Evolutionary conservation across 2,113 vertebrate genomes (phyloP).

Genomic region (Phalacrocorax aristotelis): DNA sequence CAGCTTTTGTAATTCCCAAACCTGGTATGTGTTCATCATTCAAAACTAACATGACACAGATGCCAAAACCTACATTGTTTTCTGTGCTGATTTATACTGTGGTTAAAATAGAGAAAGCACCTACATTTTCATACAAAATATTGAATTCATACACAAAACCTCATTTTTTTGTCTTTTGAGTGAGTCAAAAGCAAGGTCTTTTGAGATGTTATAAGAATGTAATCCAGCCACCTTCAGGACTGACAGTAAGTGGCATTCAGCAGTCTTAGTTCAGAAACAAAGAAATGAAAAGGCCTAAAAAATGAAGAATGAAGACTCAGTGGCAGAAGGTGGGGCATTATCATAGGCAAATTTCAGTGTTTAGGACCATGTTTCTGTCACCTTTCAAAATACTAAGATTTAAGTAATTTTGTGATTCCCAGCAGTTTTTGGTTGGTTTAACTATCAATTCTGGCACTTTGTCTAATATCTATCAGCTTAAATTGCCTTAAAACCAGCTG

Average conservation of each 20-base stretch:
- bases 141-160: slow-evolving; percentile 15
- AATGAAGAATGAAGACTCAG: not conserved
- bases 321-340: not conserved
- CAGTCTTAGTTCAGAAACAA: not conserved
- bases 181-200: not conserved
- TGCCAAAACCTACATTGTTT: slow-evolving; percentile 76
- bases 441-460: not conserved
- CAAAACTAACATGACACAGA: slow-evolving; percentile 67
- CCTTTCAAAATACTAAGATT: not conserved
- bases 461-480: not conserved
- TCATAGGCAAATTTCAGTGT: not conserved
- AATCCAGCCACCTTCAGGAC: not conserved
- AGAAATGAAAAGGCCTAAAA: not conserved
- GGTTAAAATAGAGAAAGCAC: slow-evolving; percentile 50
- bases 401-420: not conserved
- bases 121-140: slow-evolving; percentile 50
- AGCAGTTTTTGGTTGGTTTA: not conserved
- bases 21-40: slow-evolving; percentile 67
- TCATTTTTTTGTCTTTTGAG: slow-evolving; percentile 28
- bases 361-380: not conserved
- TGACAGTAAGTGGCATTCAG: not conserved
- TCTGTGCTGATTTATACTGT: slow-evolving; percentile 74
- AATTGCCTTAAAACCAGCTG: not conserved
- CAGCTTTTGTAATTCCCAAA: slow-evolving; percentile 69
- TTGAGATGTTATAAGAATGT: not conserved